Percentiles rank a stretch among this genome's conserved stretches.
phyloP scores from a whole-genome alignment of 2,888 invertebrate genomes.

The Dynastes grantii region DNA sequence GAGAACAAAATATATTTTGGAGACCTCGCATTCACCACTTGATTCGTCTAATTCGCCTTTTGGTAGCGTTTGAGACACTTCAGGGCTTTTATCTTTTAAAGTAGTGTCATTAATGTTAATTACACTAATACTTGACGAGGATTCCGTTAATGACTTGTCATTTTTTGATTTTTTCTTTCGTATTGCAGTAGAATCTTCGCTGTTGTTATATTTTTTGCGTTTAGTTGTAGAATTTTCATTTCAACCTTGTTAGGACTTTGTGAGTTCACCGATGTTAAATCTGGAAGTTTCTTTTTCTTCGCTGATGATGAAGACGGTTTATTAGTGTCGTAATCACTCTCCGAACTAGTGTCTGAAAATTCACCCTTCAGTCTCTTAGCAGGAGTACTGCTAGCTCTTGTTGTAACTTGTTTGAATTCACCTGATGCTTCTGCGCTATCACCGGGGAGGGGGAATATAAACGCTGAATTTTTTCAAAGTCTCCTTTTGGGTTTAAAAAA shows the following conservation, averaged over 20 bases:
- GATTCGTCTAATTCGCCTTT: background rate
- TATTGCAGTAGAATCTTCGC: constrained; percentile 10
- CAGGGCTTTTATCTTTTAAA: too few relatives aligned
- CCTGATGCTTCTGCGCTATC: constrained; percentile 16
- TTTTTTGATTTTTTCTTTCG: constrained; percentile 20
- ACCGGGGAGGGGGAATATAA: constrained; percentile 62
- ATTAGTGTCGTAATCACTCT: constrained; percentile 61
- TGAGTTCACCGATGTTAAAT: background rate
- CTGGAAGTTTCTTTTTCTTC: constrained; percentile 21
- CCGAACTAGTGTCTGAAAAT: constrained; percentile 62
- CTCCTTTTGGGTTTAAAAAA: constrained; percentile 60
- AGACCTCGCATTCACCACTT: background rate
- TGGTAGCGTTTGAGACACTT: too few relatives aligned
- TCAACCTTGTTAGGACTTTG: background rate
- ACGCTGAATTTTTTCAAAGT: constrained; percentile 64
- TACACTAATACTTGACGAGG: background rate
- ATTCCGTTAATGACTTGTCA: background rate
- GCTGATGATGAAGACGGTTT: background rate
- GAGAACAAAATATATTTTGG: constrained; percentile 42
- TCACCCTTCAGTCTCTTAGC: background rate
- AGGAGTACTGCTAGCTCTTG: constrained; percentile 22
- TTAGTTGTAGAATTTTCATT: constrained; percentile 12
- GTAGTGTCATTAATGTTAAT: background rate
- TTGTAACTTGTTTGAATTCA: constrained; percentile 39
- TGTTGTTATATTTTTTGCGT: constrained; percentile 14